Evolutionary conservation across 2,797 vertebrate species (phyloP), one percentile per base, ranked within the genome.

Genomic region (Cryptoblepharus egeriae): DNA sequence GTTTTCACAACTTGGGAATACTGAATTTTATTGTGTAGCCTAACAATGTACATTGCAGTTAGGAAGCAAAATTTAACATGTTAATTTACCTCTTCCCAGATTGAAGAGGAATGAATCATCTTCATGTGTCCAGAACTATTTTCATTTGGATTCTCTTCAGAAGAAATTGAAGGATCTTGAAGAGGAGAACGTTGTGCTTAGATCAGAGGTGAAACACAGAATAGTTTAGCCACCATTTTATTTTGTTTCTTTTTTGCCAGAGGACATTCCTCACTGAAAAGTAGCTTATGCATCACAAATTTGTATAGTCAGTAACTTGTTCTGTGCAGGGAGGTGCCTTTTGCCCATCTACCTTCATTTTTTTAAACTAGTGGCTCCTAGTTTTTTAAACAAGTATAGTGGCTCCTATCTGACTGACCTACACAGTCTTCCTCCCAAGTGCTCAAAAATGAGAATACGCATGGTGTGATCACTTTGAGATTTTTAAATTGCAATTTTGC

Each of bases 91-190:
- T 5, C 0, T 65, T 90, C 32, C 42, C 92, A 99, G 98, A 85
- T 89, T 99, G 82, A 98, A 97, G 88, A 96, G 96, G 70, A 97
- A 96, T 89, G 98, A 99, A 88, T 97, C 96, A 0, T 96, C 93
- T 3, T 95, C 96, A 84, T 97, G 97, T 0, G 94, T 97, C 79
- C 98, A 98, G 91, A 97, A 93, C 82, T 97, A 96, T 93, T 98
- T 99, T 88, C 98, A 98, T 60, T 88, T 99, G 95, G 99, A 99
- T 91, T 98, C 97, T 2, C 95, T 99, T 85, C 98, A 99, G 83
- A 99, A 97, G 96, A 99, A 99, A 92, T 97, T 99, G 69, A 98
- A 99, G 95, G 98, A 99, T 88, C 96, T 99, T 24, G 98, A 99
- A 90, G 98, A 98, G 82, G 99, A 99, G 92, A 99, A 99, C 13